These are phyloP conservation scores for Platycercus adscitus DNA, from an alignment of 2,113 vertebrate genomes.

Conservation along the genomic window DNA sequence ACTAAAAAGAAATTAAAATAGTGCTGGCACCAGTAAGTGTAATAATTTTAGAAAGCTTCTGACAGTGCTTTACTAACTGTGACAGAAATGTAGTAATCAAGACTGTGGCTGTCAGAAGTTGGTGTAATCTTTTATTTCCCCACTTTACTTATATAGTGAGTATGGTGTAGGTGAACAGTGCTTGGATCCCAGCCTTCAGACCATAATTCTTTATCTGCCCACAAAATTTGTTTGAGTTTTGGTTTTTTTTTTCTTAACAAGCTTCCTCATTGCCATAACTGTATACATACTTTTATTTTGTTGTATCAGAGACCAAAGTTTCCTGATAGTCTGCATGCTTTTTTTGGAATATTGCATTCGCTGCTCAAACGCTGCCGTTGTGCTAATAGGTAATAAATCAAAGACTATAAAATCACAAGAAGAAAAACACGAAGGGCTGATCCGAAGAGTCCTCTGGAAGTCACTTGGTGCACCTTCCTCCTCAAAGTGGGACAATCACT, in stretches of 20 bases:
- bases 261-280: neutral
- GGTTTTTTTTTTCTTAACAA: neutral
- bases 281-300: neutral
- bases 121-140: neutral
- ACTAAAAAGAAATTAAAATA: neutral
- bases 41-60: conserved; percentile 3
- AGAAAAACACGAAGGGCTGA: neutral
- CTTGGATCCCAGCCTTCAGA: neutral
- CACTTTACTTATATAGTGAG: neutral
- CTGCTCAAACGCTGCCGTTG: neutral
- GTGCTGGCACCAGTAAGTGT: neutral
- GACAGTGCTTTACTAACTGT: neutral
- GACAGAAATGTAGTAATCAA: neutral
- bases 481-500: neutral
- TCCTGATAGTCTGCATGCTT: neutral
- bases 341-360: neutral
- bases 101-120: neutral
- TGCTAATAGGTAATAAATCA: neutral
- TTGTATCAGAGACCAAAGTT: neutral
- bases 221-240: neutral
- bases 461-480: neutral
- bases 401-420: neutral
- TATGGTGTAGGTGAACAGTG: neutral
- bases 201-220: neutral
- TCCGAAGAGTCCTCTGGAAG: neutral